Evolutionary conservation across 2,797 vertebrate genomes (phyloP), one percentile per base, ranked within the genome.

Genomic region (Cichlasoma orientale): DNA sequence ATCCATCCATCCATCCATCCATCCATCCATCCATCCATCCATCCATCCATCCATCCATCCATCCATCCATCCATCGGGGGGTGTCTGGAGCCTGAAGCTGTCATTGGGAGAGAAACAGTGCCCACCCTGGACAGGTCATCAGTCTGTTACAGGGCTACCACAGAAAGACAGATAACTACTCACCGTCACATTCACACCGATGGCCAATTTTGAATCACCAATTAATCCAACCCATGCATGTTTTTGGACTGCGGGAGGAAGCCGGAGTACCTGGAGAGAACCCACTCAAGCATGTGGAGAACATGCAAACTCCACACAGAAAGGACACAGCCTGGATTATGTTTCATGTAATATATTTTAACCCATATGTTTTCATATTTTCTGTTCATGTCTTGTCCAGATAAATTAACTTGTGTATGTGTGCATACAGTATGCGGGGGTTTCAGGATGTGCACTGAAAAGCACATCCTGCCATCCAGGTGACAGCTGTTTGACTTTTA

Each of bases 381-480:
- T 52, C 11, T 19, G 56, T 5, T 57, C 16, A 13, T 18, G 6
- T 58, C 18, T 54, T 57, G 23, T 2, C 38, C 52, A 58, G 14
- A 10, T 50, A 74, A 4, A 33, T 3, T 14, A 57, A 12, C 29
- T 29, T 53, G 52, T 12, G 4, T 33, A 27, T 61, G 50, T n/a
- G 54, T 52, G 21, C 47, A 3, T 9, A 47, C 23, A 47, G 23
- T 19, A 44, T 19, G 7, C 25, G 33, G 21, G 36, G 9, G 59
- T 68, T 74, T 41, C 80, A 84, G 89, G 92, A 93, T 90, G 87
- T 81, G 69, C 19, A 29, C 21, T 71, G 68, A 29, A 75, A 36
- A 80, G 84, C 78, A 77, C 80, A 88, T 93, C 91, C 91, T 92
- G 84, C 31, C 71, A 27, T 81, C 77, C 86, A 87, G 84, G 76